Conservation (phyloP, 1,140 invertebrate genomes). For the Drosophila bifasciata region DNA sequence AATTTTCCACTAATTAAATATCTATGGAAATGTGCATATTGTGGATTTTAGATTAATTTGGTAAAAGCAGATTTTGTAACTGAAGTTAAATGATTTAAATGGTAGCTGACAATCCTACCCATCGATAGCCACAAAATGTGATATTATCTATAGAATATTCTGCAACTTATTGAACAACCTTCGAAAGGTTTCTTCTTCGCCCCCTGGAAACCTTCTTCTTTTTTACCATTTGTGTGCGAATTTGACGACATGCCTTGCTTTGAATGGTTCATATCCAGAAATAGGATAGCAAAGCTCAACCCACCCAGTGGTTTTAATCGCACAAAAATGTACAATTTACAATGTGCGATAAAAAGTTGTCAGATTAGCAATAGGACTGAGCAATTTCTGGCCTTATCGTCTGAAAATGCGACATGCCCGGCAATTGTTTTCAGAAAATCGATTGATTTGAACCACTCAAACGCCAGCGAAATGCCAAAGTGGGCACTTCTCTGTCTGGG, state of each 20-base stretch:
- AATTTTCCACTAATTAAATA: constrained; percentile 46
- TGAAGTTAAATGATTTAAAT: constrained; percentile 3
- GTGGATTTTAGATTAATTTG: constrained; percentile 37
- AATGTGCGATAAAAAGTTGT: constrained; percentile 40
- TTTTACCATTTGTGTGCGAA: constrained; percentile 23
- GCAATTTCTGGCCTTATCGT: constrained; percentile 53
- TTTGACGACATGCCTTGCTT: constrained; percentile 18
- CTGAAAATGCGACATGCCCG: constrained; percentile 55
- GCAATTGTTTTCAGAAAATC: constrained; percentile 71
- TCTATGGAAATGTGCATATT: background rate
- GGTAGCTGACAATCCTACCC: no score
- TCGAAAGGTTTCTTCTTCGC: constrained; percentile 1
- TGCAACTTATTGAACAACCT: constrained; percentile 13
- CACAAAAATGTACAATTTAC: constrained; percentile 8
- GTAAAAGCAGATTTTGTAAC: constrained; percentile 37
- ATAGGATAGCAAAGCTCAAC: constrained; percentile 15
- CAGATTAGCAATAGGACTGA: constrained; percentile 44
- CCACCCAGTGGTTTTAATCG: constrained; percentile 43
- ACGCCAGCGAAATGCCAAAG: constrained; percentile 64
- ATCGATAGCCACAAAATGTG: no score
- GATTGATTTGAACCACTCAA: constrained; percentile 57
- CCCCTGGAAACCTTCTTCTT: background rate
- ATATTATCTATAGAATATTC: background rate
- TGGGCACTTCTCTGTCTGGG: constrained; percentile 53
- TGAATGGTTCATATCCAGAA: constrained; percentile 37